Percentiles rank a stretch among this genome's conserved stretches.
phyloP scores from a whole-genome alignment of 2,113 vertebrate species.

The Sturnus vulgaris region DNA sequence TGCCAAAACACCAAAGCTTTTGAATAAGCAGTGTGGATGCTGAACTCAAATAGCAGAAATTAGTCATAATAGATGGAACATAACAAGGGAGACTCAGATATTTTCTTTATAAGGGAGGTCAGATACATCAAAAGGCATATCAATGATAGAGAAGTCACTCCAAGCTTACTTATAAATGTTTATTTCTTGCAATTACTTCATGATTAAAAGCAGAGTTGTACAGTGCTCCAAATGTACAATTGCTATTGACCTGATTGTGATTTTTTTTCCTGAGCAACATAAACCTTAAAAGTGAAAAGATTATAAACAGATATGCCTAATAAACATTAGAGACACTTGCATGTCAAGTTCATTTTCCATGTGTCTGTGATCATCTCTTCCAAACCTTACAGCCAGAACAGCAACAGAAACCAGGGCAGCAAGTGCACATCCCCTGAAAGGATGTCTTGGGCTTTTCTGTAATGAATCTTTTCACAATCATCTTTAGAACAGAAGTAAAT shows the following conservation, averaged over 20 bases:
- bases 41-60: neutral
- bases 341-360: neutral
- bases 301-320: neutral
- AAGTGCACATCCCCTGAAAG: neutral
- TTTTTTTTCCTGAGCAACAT: neutral
- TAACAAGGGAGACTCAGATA: neutral
- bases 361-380: neutral
- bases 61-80: neutral
- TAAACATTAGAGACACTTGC: neutral
- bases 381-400: neutral
- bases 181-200: neutral
- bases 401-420: neutral
- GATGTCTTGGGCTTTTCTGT: neutral
- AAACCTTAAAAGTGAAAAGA: neutral
- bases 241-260: neutral
- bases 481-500: neutral
- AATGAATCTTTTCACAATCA: neutral
- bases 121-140: neutral
- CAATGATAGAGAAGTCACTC: neutral
- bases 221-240: neutral
- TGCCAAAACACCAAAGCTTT: neutral
- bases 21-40: neutral
- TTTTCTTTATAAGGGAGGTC: neutral
- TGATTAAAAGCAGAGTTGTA: constrained; percentile 25
- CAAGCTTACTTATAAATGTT: neutral